Base-by-base conservation (phyloP, 2,113 vertebrate genomes). In the Sterna hirundo region DNA sequence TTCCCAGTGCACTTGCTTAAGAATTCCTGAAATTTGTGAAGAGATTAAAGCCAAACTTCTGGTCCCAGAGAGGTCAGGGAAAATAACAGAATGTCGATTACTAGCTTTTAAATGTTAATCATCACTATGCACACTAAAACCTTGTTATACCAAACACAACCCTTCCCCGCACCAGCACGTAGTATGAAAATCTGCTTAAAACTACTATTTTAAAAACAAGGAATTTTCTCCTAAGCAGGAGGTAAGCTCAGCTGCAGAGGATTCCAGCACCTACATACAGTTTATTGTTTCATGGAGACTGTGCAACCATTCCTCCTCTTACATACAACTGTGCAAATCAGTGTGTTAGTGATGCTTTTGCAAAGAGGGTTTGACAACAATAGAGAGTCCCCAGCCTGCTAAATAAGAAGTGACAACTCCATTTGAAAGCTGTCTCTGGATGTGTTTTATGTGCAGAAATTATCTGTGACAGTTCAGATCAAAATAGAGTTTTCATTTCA, bases 391-490 rank as follows among this genome's bases (percentile, higher is more conserved):
- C 96, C 83, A 97, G 97, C 96, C 97, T 97, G 98, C 97, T 97
- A 99, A 99, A 99, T 98, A 98, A 98, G 98, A 99, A 98, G 98
- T 98, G 99, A 99, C 99, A 98, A 98, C 96, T 98, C 97, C 97
- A 98, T 98, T 98, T 98, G 97, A 98, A 98, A 98, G 93, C 96
- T 97, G 96, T 98, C 98, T 97, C 96, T 97, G 96, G 94, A 97
- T 97, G 95, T 97, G 98, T 97, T 97, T 98, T 98, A 97, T 98
- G 95, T 97, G 94, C 94, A 98, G 97, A 98, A 98, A 98, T 98
- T 98, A 98, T 97, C 97, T 97, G 94, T 98, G 98, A 98, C 98
- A 98, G 98, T 97, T 96, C 93, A 83, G 87, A 98, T 98, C 98
- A 98, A 98, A 98, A 98, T 83, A 98, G 96, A 98, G 97, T 97